These are phyloP conservation scores for Drosophila sordidula DNA, from an alignment of 2,888 invertebrate genomes.

Conservation along the genomic window DNA sequence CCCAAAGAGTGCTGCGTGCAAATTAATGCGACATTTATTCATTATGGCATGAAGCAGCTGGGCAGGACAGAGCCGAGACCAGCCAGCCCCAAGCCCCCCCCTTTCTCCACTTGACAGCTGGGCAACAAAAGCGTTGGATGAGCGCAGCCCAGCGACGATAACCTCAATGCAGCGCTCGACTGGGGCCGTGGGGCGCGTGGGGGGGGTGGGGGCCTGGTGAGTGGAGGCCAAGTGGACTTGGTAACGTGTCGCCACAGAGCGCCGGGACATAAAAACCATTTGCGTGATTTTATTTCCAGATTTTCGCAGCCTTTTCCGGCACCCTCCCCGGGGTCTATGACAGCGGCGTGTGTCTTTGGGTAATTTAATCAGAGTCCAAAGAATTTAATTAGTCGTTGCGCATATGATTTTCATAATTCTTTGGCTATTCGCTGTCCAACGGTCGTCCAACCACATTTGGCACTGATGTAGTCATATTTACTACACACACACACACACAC, in stretches of 20 bases:
- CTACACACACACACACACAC: too few species aligned
- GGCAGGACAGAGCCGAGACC: conserved; percentile 1
- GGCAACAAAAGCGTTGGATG: conserved; percentile 47
- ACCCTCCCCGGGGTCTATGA: conserved; percentile 15
- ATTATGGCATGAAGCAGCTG: conserved; percentile 62
- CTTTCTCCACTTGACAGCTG: conserved; percentile 47
- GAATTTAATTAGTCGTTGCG: conserved; percentile 61
- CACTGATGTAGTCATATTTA: too few species aligned
- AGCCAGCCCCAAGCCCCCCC: neutral
- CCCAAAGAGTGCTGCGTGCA: conserved; percentile 60
- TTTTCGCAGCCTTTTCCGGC: conserved; percentile 29
- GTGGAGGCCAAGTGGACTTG: conserved; percentile 10
- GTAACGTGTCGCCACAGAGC: conserved; percentile 42
- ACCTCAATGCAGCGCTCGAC: conserved; percentile 42
- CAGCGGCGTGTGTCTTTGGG: conserved; percentile 26
- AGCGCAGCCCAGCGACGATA: conserved; percentile 35
- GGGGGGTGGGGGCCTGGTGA: neutral
- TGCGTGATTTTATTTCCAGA: conserved; percentile 68
- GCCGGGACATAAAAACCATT: conserved; percentile 61
- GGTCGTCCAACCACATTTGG: too few species aligned
- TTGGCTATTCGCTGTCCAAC: neutral
- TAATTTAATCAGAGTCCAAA: conserved; percentile 66
- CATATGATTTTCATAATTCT: conserved; percentile 39
- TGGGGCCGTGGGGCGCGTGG: conserved; percentile 1
- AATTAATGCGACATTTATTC: conserved; percentile 75